Conservation (phyloP, 2,113 vertebrate genomes). For the Helogale parvula region DNA sequence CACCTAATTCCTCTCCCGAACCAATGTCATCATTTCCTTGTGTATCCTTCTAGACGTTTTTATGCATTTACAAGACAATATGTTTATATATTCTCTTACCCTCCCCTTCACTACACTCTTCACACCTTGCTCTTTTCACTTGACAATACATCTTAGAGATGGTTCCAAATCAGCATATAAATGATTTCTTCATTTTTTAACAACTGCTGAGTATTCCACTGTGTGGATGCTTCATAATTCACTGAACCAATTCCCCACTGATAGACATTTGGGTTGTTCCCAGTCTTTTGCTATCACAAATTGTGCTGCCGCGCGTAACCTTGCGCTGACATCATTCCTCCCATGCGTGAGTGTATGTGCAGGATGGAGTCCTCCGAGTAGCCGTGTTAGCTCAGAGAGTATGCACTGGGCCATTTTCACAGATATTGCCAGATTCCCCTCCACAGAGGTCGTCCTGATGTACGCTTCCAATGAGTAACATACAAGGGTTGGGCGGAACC, state of each 20-base stretch:
- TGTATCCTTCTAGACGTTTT: background rate
- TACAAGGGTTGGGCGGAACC: fast-evolving
- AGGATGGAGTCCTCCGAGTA: background rate
- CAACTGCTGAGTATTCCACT: background rate
- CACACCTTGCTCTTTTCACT: conserved; percentile 5
- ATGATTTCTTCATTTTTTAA: conserved; percentile 62
- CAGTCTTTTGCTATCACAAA: background rate
- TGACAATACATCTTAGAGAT: conserved; percentile 36
- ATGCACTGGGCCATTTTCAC: background rate
- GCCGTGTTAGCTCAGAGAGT: background rate
- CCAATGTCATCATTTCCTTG: background rate
- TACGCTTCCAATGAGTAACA: fast-evolving
- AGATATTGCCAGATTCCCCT: background rate
- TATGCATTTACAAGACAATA: background rate
- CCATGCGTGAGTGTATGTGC: background rate
- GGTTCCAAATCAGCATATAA: conserved; percentile 57
- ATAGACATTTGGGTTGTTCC: conserved; percentile 31
- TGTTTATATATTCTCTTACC: background rate
- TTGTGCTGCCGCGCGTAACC: background rate
- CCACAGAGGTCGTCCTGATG: background rate
- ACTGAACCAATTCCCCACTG: background rate
- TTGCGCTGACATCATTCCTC: background rate
- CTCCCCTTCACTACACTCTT: background rate
- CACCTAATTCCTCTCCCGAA: background rate
- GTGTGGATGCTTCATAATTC: conserved; percentile 24